These are phyloP conservation scores for Sebastes vulpes DNA, from an alignment of 2,797 vertebrate genomes.

Conservation along the genomic window DNA sequence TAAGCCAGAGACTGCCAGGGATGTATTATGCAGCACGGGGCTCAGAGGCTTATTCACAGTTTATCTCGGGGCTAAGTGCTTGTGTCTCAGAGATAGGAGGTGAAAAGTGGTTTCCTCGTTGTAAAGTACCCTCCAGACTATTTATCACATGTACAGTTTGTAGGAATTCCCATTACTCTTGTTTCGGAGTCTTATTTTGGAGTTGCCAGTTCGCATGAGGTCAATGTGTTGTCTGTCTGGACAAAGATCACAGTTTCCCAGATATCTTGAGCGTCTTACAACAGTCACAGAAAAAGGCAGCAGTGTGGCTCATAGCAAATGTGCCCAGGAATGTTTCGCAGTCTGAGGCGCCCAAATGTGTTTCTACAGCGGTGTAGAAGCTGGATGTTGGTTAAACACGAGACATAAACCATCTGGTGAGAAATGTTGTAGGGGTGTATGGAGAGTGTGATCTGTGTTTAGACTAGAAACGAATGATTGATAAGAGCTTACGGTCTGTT, in stretches of 20 bases:
- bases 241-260: conserved; percentile 38
- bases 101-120: not conserved
- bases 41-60: conserved; percentile 17
- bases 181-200: not conserved
- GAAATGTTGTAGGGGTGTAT: conserved; percentile 19
- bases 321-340: conserved; percentile 19
- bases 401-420: conserved; percentile 57
- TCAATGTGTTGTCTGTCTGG: conserved; percentile 25
- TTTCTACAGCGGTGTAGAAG: conserved; percentile 23
- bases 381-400: conserved; percentile 40
- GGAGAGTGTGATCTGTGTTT: conserved; percentile 56
- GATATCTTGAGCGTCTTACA: conserved; percentile 12
- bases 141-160: not conserved
- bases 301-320: conserved; percentile 6
- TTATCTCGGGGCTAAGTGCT: conserved; percentile 18
- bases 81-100: conserved; percentile 1
- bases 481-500: conserved; percentile 63
- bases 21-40: conserved; percentile 14
- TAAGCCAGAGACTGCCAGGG: conserved; percentile 26
- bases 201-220: conserved; percentile 4
- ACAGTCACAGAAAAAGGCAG: not conserved
- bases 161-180: not conserved
- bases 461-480: conserved; percentile 63
- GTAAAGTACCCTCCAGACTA: not conserved
- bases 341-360: conserved; percentile 6